phyloP scores from a whole-genome alignment of 2,888 invertebrate species.

The Merodon equestris region DNA sequence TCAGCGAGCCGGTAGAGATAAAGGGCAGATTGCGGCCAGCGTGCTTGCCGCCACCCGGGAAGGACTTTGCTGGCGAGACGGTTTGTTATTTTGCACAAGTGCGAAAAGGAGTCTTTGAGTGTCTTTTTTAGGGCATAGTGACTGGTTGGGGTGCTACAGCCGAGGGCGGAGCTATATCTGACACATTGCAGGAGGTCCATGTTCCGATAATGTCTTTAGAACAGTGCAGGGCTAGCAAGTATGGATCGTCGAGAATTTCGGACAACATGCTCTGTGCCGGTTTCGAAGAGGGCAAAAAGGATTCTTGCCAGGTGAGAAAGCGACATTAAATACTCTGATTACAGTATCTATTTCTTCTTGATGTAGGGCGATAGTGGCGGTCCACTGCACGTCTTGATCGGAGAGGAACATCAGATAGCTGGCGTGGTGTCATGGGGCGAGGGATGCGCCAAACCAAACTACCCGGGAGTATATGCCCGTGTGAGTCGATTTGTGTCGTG shows the following conservation, averaged over 20 bases:
- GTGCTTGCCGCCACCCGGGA: constrained; percentile 84
- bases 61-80: constrained; percentile 76
- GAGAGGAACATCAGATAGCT: constrained; percentile 64
- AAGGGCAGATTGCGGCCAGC: constrained; percentile 85
- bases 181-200: constrained; percentile 86
- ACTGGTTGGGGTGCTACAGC: constrained; percentile 89
- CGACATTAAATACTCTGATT: neutral
- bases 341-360: constrained; percentile 15
- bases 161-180: constrained; percentile 85
- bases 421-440: constrained; percentile 85
- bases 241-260: constrained; percentile 76
- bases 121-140: constrained; percentile 81
- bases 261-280: constrained; percentile 78
- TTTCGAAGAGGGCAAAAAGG: constrained; percentile 75
- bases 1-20: constrained; percentile 82
- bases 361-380: constrained; percentile 77
- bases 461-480: constrained; percentile 90
- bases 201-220: constrained; percentile 86
- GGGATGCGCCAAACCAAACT: constrained; percentile 81
- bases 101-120: neutral
- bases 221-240: constrained; percentile 76
- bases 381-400: constrained; percentile 74
- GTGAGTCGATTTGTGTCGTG: constrained; percentile 87
- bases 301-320: constrained; percentile 74
- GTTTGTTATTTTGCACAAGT: constrained; percentile 50